Percentiles rank a stretch among this genome's conserved stretches.
Evolutionary conservation across 2,113 vertebrate species (phyloP).

Genomic region (Pterocles burchelli): DNA sequence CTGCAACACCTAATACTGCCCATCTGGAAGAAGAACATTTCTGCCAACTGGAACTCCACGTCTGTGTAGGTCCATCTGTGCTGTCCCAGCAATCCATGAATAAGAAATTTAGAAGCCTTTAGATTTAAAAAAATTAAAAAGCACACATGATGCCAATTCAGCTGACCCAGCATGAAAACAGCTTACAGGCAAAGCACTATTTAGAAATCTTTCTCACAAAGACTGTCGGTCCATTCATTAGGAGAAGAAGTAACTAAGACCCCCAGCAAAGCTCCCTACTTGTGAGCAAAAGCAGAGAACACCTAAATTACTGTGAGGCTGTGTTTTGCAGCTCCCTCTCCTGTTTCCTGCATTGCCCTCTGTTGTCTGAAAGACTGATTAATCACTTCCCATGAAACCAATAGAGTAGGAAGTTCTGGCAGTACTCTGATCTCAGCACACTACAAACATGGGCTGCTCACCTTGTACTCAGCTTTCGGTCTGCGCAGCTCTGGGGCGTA

Average conservation of each 20-base stretch:
- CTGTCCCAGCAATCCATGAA: background rate
- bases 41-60: background rate
- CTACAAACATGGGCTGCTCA: constrained; percentile 52
- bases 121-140: background rate
- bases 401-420: background rate
- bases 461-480: constrained; percentile 90
- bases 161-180: background rate
- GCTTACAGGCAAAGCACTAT: background rate
- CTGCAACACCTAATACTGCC: background rate
- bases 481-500: constrained; percentile 89
- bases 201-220: background rate
- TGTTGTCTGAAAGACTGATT: background rate
- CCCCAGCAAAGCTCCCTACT: background rate
- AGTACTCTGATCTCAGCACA: background rate
- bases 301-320: background rate
- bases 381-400: background rate
- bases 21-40: background rate
- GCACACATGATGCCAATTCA: background rate
- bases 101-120: background rate
- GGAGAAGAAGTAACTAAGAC: background rate
- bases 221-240: background rate
- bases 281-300: background rate
- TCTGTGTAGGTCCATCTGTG: background rate
- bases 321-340: background rate
- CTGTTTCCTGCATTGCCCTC: background rate